These are phyloP conservation scores for Paraescarpia echinospica DNA, from an alignment of 1,140 invertebrate genomes.

Conservation along the genomic window DNA sequence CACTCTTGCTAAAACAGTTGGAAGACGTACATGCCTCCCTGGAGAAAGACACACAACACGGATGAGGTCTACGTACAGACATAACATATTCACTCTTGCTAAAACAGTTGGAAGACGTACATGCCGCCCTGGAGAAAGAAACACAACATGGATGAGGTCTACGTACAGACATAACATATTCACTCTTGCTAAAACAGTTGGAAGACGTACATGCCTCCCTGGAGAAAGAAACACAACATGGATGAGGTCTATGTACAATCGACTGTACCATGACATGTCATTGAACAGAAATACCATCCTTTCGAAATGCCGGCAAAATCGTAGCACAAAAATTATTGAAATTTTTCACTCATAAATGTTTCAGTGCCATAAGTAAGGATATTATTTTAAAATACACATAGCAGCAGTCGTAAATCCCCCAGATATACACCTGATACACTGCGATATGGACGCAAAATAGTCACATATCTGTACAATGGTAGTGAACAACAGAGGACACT, in stretches of 20 bases:
- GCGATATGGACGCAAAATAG: too few species aligned
- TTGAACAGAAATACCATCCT: background rate
- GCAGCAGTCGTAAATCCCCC: too few species aligned
- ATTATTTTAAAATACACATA: too few species aligned
- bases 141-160: background rate
- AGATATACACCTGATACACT: too few species aligned
- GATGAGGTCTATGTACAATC: background rate
- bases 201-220: constrained; percentile 74
- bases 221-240: constrained; percentile 33
- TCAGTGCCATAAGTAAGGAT: too few species aligned
- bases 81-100: too few species aligned
- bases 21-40: constrained; percentile 74
- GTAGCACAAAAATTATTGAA: too few species aligned
- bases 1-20: too few species aligned
- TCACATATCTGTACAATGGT: too few species aligned
- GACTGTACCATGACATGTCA: background rate
- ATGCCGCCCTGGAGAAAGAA: constrained; percentile 66
- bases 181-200: constrained; percentile 64
- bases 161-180: too few species aligned
- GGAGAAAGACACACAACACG: constrained; percentile 33
- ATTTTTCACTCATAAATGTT: too few species aligned
- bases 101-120: constrained; percentile 72
- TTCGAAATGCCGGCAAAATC: too few species aligned
- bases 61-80: background rate
- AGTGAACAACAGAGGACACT: background rate